Percentiles rank a stretch among this genome's conserved stretches.
These are phyloP conservation scores for Tapera naevia DNA, from an alignment of 2,797 vertebrate species.

Conservation along the genomic window DNA sequence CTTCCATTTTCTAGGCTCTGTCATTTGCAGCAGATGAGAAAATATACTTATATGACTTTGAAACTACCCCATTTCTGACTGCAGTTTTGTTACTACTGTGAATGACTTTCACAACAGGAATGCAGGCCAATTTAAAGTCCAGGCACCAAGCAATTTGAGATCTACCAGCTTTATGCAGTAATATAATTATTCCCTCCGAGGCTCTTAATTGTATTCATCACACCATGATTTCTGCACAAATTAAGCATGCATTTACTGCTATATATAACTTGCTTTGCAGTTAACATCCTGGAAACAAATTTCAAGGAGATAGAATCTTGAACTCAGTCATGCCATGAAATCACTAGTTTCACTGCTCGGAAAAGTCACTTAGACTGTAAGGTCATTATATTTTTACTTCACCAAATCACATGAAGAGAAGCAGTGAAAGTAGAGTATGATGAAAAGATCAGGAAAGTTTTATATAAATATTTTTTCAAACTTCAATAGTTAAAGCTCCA, in stretches of 20 bases:
- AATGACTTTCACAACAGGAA: constrained; percentile 86
- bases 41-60: constrained; percentile 78
- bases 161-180: constrained; percentile 85
- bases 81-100: constrained; percentile 71
- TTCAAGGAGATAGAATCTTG: constrained; percentile 82
- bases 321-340: constrained; percentile 77
- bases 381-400: constrained; percentile 63
- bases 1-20: constrained; percentile 10
- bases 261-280: constrained; percentile 86
- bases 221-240: constrained; percentile 88
- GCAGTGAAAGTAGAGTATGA: not conserved
- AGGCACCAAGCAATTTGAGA: constrained; percentile 85
- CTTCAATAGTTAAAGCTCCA: not conserved
- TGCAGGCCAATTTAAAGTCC: constrained; percentile 85
- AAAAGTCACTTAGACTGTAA: constrained; percentile 70
- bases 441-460: not conserved
- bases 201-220: constrained; percentile 89
- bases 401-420: not conserved
- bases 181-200: constrained; percentile 88
- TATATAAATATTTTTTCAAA: not conserved
- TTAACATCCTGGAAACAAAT: constrained; percentile 86
- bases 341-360: constrained; percentile 64
- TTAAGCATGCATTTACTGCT: constrained; percentile 87
- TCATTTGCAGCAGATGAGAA: constrained; percentile 25
- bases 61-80: constrained; percentile 71